A percentile compares a stretch with the other conserved stretches of the same genome.
These are phyloP conservation scores for Drosophila arizonae DNA, from an alignment of 1,140 invertebrate species.

Conservation along the genomic window DNA sequence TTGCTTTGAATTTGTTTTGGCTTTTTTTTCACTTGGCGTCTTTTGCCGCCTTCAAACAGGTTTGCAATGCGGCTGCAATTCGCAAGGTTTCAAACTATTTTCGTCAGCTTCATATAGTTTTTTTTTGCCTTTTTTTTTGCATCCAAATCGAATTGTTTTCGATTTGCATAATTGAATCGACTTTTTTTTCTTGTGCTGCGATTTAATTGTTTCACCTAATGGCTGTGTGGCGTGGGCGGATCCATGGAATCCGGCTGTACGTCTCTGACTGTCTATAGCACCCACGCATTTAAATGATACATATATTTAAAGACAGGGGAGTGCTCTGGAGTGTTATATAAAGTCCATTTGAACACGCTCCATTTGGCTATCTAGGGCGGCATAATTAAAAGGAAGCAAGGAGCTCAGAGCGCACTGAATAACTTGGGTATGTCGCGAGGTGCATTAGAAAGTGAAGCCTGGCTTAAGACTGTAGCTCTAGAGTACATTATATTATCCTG, in stretches of 20 bases:
- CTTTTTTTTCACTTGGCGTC: neutral
- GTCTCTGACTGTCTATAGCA: constrained; percentile 4
- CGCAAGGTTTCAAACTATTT: constrained; percentile 16
- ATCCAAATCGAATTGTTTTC: constrained; percentile 34
- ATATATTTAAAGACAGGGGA: neutral
- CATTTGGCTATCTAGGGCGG: constrained; percentile 19
- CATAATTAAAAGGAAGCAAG: constrained; percentile 32
- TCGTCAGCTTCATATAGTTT: neutral
- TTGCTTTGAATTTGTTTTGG: constrained; percentile 14
- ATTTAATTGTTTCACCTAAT: constrained; percentile 64
- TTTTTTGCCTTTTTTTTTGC: neutral
- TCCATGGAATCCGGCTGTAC: constrained; percentile 24
- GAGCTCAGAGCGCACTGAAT: neutral
- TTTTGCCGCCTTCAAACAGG: constrained; percentile 28
- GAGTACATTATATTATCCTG: too few species aligned
- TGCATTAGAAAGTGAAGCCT: too few species aligned
- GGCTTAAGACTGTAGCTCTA: too few species aligned
- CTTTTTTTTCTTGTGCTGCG: constrained; percentile 13
- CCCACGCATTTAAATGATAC: constrained; percentile 19
- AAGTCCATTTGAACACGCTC: constrained; percentile 22
- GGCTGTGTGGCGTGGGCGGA: constrained; percentile 37
- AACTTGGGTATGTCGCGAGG: too few species aligned
- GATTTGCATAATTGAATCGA: constrained; percentile 53
- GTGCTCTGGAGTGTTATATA: constrained; percentile 34
- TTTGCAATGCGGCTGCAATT: constrained; percentile 40